Evolutionary conservation across 23 tunicate genomes (phyloP), one percentile per base, ranked within the genome.

Genomic region (Corella eumyota): DNA sequence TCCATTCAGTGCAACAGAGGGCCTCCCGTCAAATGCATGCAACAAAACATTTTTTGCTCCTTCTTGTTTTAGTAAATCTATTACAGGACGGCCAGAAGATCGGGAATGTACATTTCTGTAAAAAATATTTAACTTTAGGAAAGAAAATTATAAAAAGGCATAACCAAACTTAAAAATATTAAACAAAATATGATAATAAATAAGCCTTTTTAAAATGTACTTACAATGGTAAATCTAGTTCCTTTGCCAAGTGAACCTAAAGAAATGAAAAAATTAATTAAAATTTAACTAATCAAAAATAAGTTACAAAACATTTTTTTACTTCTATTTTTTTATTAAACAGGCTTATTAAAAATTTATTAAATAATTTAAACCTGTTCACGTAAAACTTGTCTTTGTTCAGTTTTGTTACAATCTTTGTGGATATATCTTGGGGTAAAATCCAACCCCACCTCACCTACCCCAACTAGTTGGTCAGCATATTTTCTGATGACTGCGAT

Each of bases 361-460:
- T 15, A 20, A 20, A 55, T 17, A 22, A 55, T n/a, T n/a, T n/a
- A n/a, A n/a, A 80, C 75, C 50, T 90, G 97, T 17, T 40, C 3
- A 55, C 65, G 50, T 26, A 90, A 62, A 61, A 80, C 97, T 5
- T 48, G 50, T 73, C 87, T 67, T 68, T 90, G 97, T 2, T 59
- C 66, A 23, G 67, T 72, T 45, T 90, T 90, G 57, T 77, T 64
- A 2, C 32, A 37, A 25, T 19, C 59, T 45, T 47, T 58, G 32
- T 73, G 80, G 32, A 87, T 80, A 50, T 71, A 90, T 30, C 78
- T 50, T 6, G 97, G 97, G 15, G 90, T 90, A 54, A 79, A 90
- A 61, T 90, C 97, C 23, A 90, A 56, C 20, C 97, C 97, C 60
- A 80, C 87, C 73, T 90, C 97, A 24, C 97, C 97, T 30, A 90